Conservation (phyloP, 2,113 vertebrate genomes). For the Silurus meridionalis region DNA sequence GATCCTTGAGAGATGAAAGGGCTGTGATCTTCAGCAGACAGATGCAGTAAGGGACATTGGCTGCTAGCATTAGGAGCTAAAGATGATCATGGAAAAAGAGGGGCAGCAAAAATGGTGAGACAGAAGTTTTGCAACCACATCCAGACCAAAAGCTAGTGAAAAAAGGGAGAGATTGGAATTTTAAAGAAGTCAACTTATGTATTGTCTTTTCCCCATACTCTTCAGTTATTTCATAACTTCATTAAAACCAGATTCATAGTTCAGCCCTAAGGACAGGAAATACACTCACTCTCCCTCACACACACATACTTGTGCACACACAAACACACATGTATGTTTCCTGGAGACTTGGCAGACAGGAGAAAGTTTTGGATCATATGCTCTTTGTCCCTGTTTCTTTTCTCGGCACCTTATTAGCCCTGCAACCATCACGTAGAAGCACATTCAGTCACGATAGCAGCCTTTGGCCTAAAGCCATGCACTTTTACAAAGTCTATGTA, state of each 20-base stretch:
- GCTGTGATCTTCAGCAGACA: not conserved
- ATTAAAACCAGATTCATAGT: constrained; percentile 43
- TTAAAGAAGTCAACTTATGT: not conserved
- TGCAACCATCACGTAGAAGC: constrained; percentile 57
- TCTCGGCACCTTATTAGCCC: constrained; percentile 70
- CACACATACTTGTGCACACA: constrained; percentile 6
- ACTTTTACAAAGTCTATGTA: constrained; percentile 62
- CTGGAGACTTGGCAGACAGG: constrained; percentile 33
- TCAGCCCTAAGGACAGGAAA: constrained; percentile 64
- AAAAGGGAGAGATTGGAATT: not conserved
- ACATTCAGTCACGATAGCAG: constrained; percentile 62
- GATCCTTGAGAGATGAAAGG: not conserved
- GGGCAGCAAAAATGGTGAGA: not conserved
- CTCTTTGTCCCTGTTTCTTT: constrained; percentile 62
- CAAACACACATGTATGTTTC: constrained; percentile 43
- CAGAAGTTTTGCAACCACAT: not conserved
- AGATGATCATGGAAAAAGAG: no score
- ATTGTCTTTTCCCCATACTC: not conserved
- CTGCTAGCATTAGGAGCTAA: no score
- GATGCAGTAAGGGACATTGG: no score
- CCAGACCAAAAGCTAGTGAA: not conserved
- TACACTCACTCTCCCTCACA: constrained; percentile 18
- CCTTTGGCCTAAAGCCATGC: constrained; percentile 56
- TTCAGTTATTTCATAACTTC: constrained; percentile 6
- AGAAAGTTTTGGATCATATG: constrained; percentile 59